Evolutionary conservation across 2,113 vertebrate species (phyloP).

Genomic region (Speoplatyrhinus poulsoni): DNA sequence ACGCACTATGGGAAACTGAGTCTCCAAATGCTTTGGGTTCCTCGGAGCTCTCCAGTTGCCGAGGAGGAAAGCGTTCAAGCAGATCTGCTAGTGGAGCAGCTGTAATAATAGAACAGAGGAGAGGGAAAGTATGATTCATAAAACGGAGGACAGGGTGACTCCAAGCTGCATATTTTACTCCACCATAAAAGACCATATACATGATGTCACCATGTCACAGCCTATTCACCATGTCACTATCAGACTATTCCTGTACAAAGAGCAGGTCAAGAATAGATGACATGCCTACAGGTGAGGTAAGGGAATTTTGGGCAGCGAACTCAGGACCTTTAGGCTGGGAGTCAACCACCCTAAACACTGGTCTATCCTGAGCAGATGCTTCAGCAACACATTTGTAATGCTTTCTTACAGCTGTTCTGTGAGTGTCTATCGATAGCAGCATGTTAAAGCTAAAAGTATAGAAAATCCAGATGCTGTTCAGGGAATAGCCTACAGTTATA

Average conservation of each 20-base stretch:
- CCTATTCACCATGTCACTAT: slow-evolving; percentile 34
- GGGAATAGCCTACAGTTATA: slow-evolving; percentile 10
- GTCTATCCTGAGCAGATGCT: neutral
- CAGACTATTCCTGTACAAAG: slow-evolving; percentile 11
- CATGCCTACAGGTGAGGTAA: neutral
- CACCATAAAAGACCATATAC: slow-evolving; percentile 39
- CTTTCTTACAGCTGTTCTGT: neutral
- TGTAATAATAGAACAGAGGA: slow-evolving; percentile 76
- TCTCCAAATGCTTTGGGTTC: slow-evolving; percentile 46
- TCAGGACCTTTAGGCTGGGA: too few relatives aligned
- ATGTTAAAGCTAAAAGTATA: slow-evolving; percentile 3
- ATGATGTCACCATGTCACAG: slow-evolving; percentile 23
- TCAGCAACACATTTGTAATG: neutral
- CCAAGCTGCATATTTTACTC: slow-evolving; percentile 40
- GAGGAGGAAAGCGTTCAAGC: slow-evolving; percentile 68
- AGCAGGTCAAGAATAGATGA: neutral
- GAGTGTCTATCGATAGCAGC: neutral
- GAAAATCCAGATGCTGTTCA: neutral
- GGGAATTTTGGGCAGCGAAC: neutral
- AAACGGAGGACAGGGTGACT: slow-evolving; percentile 57
- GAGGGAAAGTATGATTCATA: slow-evolving; percentile 75
- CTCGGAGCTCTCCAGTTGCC: slow-evolving; percentile 63
- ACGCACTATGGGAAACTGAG: slow-evolving; percentile 58
- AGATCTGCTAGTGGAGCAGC: slow-evolving; percentile 73
- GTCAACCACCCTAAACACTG: too few relatives aligned